Conservation (phyloP, 2,888 invertebrate species). For the Hirtodrosophila cameraria region DNA sequence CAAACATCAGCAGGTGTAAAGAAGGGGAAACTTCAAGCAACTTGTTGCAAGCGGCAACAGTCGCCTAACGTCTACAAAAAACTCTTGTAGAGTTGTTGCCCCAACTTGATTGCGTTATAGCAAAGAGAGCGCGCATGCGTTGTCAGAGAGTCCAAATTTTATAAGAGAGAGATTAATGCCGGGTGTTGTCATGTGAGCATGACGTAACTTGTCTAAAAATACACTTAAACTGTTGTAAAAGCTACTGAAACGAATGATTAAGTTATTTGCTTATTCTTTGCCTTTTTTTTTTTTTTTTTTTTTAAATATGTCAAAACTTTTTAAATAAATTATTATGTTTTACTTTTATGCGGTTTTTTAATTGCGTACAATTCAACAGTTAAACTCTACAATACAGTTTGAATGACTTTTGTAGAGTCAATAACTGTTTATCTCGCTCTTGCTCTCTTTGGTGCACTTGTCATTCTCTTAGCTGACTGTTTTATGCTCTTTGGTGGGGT, state of each 20-base stretch:
- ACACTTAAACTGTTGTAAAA: neutral
- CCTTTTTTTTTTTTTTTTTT: too few species aligned
- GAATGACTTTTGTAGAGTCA: conserved; percentile 24
- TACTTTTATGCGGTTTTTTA: neutral
- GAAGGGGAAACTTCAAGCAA: conserved; percentile 39
- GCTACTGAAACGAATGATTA: neutral
- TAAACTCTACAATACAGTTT: conserved; percentile 62
- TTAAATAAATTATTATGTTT: neutral
- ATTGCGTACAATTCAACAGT: conserved; percentile 69
- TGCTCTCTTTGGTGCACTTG: conserved; percentile 17
- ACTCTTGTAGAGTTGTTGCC: conserved; percentile 3
- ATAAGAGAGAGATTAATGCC: conserved; percentile 36
- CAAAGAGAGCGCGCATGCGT: conserved; percentile 55
- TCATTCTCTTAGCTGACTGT: conserved; percentile 13
- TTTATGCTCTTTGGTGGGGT: conserved; percentile 13
- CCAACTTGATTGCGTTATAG: conserved; percentile 1
- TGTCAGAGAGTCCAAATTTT: neutral
- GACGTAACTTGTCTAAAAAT: conserved; percentile 67
- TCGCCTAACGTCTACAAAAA: neutral
- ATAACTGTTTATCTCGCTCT: too few species aligned
- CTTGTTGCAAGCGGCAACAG: conserved; percentile 66
- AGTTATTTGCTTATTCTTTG: too few species aligned
- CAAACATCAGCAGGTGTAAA: conserved; percentile 1
- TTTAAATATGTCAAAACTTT: neutral
- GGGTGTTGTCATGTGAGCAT: conserved; percentile 68